Conservation (phyloP, 2,888 invertebrate species). For the Pollenia angustigena region DNA sequence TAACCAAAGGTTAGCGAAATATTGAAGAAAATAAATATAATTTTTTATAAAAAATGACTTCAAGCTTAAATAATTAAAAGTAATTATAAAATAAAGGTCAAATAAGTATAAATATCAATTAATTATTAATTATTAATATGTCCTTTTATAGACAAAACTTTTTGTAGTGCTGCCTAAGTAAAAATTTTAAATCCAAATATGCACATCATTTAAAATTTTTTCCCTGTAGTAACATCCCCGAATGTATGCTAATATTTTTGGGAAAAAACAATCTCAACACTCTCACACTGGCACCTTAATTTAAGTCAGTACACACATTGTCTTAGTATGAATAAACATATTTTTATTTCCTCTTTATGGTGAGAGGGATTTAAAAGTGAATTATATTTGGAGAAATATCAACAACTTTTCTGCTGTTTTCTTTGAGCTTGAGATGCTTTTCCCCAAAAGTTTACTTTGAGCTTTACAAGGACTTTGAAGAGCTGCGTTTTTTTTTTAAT, state of each 20-base stretch:
- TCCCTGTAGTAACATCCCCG: not conserved
- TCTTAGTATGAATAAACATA: conserved; percentile 33
- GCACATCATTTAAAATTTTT: too few species aligned
- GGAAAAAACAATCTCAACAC: not conserved
- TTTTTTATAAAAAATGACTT: too few species aligned
- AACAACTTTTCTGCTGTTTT: not conserved
- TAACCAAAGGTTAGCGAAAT: too few species aligned
- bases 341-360: not conserved
- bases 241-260: conserved; percentile 23
- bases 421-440: conserved; percentile 4
- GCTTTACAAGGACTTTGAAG: not conserved
- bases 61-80: too few species aligned
- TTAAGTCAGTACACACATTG: not conserved
- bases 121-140: too few species aligned
- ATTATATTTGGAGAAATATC: not conserved
- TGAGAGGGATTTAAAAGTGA: not conserved
- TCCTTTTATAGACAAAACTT: too few species aligned
- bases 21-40: too few species aligned
- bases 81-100: too few species aligned
- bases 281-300: not conserved
- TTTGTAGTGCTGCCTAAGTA: too few species aligned
- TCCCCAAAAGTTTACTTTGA: conserved; percentile 7
- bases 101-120: too few species aligned
- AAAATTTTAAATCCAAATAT: too few species aligned
- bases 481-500: conserved; percentile 5